Evolutionary conservation across 2,888 invertebrate species (phyloP).

Genomic region (Hydriomena furcata): DNA sequence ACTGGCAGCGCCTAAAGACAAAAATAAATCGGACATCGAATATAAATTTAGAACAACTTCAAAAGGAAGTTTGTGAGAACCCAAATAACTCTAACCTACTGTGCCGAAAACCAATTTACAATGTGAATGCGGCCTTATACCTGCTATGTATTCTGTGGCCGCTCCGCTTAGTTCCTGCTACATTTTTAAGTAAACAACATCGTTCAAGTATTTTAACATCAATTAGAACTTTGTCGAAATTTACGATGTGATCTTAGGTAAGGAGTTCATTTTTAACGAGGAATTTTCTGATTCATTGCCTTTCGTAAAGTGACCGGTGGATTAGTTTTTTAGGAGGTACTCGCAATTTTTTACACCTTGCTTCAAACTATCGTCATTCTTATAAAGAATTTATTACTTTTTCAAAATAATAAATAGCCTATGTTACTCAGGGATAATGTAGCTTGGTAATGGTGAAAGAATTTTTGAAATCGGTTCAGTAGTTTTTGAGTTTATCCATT

Average conservation of each 20-base stretch:
- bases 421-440: too few relatives aligned
- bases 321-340: constrained; percentile 10
- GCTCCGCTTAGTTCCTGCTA: constrained; percentile 24
- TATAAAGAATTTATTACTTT: too few relatives aligned
- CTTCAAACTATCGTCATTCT: too few relatives aligned
- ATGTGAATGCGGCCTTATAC: neutral
- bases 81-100: too few relatives aligned
- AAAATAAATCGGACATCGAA: too few relatives aligned
- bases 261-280: constrained; percentile 27
- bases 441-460: too few relatives aligned
- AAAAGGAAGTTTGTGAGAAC: too few relatives aligned
- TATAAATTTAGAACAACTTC: too few relatives aligned
- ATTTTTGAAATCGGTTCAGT: too few relatives aligned
- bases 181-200: constrained; percentile 38
- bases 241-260: constrained; percentile 28
- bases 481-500: too few relatives aligned
- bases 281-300: constrained; percentile 23
- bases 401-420: too few relatives aligned
- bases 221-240: constrained; percentile 35
- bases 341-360: neutral
- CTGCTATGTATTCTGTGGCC: constrained; percentile 9
- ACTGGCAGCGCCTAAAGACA: too few relatives aligned
- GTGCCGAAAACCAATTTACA: neutral
- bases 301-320: constrained; percentile 8
- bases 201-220: constrained; percentile 37